Percentiles rank a stretch among this genome's conserved stretches.
These are phyloP conservation scores for Sipunculus nudus DNA, from an alignment of 2,888 invertebrate species.

Conservation along the genomic window DNA sequence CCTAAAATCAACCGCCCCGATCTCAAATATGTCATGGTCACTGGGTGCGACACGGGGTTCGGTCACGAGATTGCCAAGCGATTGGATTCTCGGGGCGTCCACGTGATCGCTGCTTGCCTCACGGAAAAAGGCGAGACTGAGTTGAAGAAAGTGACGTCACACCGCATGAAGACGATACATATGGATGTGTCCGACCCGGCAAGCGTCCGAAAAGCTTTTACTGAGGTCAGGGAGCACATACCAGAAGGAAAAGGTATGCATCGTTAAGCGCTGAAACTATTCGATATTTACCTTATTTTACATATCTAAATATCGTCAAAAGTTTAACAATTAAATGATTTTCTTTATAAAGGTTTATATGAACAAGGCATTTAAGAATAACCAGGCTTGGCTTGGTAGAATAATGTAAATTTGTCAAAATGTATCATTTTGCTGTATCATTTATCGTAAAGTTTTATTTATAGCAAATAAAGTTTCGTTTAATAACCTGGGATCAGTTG, in stretches of 20 bases:
- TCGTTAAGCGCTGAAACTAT: too few species aligned
- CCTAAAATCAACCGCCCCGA: neutral
- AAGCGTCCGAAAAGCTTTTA: constrained; percentile 34
- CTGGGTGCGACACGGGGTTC: constrained; percentile 21
- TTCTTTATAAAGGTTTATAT: too few species aligned
- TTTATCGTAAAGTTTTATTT: too few species aligned
- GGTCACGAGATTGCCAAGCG: constrained; percentile 2
- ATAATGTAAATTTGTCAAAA: too few species aligned
- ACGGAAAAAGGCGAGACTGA: constrained; percentile 20
- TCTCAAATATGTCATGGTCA: constrained; percentile 16
- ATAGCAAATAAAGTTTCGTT: too few species aligned
- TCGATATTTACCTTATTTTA: too few species aligned
- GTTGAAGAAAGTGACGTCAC: constrained; percentile 12
- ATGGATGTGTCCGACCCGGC: constrained; percentile 40
- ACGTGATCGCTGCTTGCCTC: constrained; percentile 19
- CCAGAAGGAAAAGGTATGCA: constrained; percentile 40
- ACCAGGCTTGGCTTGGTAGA: too few species aligned
- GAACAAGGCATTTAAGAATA: too few species aligned
- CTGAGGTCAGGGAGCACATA: constrained; percentile 30
- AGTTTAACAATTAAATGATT: too few species aligned
- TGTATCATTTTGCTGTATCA: too few species aligned
- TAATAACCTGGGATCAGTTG: too few species aligned
- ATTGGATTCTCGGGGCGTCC: constrained; percentile 17
- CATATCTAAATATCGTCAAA: too few species aligned
- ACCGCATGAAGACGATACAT: constrained; percentile 23